A percentile compares a stretch with the other conserved stretches of the same genome.
Evolutionary conservation across 2,888 invertebrate genomes (phyloP).

Genomic region (Zootermopsis nevadensis): DNA sequence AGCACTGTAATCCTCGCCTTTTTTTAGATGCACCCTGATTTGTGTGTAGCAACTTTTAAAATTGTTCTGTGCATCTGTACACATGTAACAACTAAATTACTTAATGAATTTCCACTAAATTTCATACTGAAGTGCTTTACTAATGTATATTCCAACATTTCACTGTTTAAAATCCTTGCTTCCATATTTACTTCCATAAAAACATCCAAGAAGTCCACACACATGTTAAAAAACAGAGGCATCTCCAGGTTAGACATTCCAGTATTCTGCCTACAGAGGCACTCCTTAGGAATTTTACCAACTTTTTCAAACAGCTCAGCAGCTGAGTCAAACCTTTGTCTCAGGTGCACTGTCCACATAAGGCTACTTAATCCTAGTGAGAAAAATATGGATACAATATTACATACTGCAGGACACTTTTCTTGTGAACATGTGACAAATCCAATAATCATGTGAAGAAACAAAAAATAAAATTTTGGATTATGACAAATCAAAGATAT

Average conservation of each 20-base stretch:
- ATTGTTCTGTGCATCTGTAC: too few relatives aligned
- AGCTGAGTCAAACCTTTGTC: conserved; percentile 79
- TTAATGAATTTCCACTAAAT: too few relatives aligned
- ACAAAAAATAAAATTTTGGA: too few relatives aligned
- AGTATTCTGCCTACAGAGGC: conserved; percentile 81
- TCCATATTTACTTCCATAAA: conserved; percentile 71
- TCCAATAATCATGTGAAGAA: too few relatives aligned
- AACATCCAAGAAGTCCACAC: conserved; percentile 66
- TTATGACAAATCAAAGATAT: too few relatives aligned
- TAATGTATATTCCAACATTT: not conserved
- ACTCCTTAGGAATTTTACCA: conserved; percentile 87
- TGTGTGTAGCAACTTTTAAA: too few relatives aligned
- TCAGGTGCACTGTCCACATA: conserved; percentile 91
- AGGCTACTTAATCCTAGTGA: conserved; percentile 79
- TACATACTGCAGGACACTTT: too few relatives aligned
- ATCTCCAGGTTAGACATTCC: conserved; percentile 74
- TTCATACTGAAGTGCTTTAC: too few relatives aligned
- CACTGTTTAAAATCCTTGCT: not conserved
- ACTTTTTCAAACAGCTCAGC: conserved; percentile 83
- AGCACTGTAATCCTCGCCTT: too few relatives aligned
- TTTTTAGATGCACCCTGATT: too few relatives aligned
- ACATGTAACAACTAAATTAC: too few relatives aligned
- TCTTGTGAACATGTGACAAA: too few relatives aligned
- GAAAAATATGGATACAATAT: conserved; percentile 30
- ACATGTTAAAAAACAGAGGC: conserved; percentile 61